Percentiles rank a stretch among this genome's conserved stretches.
These are phyloP conservation scores for Nerophis lumbriciformis DNA, from an alignment of 2,113 vertebrate genomes.

Conservation along the genomic window DNA sequence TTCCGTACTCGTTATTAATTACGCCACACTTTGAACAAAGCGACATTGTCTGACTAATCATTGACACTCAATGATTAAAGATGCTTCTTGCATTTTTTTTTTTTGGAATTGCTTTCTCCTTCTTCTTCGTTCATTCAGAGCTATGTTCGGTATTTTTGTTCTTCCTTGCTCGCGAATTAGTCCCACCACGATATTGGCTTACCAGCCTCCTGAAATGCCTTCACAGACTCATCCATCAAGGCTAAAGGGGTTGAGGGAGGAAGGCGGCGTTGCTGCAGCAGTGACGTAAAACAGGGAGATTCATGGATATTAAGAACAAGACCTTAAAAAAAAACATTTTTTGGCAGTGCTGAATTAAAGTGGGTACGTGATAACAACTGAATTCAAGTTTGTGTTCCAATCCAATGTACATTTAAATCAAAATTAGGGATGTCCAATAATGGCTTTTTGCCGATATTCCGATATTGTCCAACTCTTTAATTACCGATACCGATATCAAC, in stretches of 20 bases:
- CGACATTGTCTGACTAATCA: slow-evolving; percentile 72
- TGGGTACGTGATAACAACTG: too few relatives aligned
- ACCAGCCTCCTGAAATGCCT: slow-evolving; percentile 57
- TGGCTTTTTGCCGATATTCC: too few relatives aligned
- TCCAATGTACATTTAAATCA: too few relatives aligned
- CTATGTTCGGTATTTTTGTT: slow-evolving; percentile 21
- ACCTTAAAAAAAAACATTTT: not conserved
- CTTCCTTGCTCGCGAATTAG: slow-evolving; percentile 32
- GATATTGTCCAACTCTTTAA: too few relatives aligned
- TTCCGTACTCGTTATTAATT: slow-evolving; percentile 69
- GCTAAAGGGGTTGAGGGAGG: slow-evolving; percentile 48
- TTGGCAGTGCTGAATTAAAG: too few relatives aligned
- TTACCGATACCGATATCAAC: too few relatives aligned
- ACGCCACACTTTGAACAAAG: slow-evolving; percentile 70
- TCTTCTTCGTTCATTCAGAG: slow-evolving; percentile 47
- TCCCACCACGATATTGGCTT: slow-evolving; percentile 56
- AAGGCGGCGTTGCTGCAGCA: slow-evolving; percentile 32
- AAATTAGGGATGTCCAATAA: too few relatives aligned
- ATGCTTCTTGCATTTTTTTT: slow-evolving; percentile 34
- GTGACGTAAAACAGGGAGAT: slow-evolving; percentile 41
- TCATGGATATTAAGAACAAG: slow-evolving; percentile 40
- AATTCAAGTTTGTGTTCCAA: too few relatives aligned
- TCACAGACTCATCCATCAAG: slow-evolving; percentile 64
- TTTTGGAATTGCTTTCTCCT: slow-evolving; percentile 51
- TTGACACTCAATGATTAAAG: slow-evolving; percentile 68